phyloP scores from a whole-genome alignment of 2,888 invertebrate species.

The Ophraella communa region DNA sequence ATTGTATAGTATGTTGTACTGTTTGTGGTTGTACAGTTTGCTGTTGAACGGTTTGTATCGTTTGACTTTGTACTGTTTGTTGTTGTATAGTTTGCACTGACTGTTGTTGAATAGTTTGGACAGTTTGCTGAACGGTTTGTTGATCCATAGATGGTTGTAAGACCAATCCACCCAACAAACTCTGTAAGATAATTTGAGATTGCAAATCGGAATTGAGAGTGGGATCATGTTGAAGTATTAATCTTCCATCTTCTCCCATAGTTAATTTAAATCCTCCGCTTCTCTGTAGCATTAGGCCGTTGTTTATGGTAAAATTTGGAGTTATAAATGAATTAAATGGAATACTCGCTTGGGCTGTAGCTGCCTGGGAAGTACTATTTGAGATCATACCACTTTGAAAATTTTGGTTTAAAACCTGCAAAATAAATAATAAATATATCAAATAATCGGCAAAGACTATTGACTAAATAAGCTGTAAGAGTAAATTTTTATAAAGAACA shows the following conservation, averaged over 20 bases:
- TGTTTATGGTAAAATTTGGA: slow-evolving; percentile 58
- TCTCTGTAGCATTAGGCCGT: slow-evolving; percentile 61
- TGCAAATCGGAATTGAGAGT: slow-evolving; percentile 64
- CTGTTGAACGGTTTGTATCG: slow-evolving; percentile 59
- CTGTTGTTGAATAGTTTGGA: slow-evolving; percentile 60
- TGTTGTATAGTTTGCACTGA: slow-evolving; percentile 59
- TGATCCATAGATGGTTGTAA: slow-evolving; percentile 58
- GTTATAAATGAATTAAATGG: slow-evolving; percentile 55
- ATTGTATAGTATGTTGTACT: slow-evolving; percentile 53
- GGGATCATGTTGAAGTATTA: slow-evolving; percentile 71
- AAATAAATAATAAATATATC: slow-evolving; percentile 1
- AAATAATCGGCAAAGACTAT: too few species aligned
- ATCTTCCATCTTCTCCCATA: slow-evolving; percentile 71
- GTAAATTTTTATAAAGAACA: too few species aligned
- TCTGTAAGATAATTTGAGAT: slow-evolving; percentile 58
- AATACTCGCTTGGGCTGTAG: slow-evolving; percentile 47
- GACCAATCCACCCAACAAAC: slow-evolving; percentile 56
- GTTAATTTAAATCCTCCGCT: slow-evolving; percentile 70
- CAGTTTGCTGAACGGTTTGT: slow-evolving; percentile 58
- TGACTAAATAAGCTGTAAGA: too few species aligned
- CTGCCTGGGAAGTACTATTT: slow-evolving; percentile 49
- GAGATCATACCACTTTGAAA: slow-evolving; percentile 56
- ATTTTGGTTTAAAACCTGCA: slow-evolving; percentile 57
- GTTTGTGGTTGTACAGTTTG: slow-evolving; percentile 57
- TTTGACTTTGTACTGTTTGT: slow-evolving; percentile 59